A percentile compares a stretch with the other conserved stretches of the same genome.
Conservation (phyloP, 2,113 vertebrate genomes). For the Tamias sibiricus region DNA sequence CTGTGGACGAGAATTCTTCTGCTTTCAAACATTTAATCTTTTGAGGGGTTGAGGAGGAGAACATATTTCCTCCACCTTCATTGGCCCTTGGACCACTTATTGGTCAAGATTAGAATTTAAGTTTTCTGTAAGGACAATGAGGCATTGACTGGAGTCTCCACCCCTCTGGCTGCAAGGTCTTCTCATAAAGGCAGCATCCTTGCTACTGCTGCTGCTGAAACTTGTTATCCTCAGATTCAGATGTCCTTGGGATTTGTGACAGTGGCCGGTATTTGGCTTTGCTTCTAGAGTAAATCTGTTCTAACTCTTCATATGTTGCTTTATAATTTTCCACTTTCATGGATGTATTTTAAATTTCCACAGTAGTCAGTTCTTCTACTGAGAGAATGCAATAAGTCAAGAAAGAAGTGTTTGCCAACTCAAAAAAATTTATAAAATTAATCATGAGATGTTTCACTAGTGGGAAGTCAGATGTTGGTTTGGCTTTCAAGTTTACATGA, state of each 20-base stretch:
- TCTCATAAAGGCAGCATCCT: too few relatives aligned
- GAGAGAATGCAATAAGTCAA: background rate
- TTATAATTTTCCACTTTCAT: constrained; percentile 39
- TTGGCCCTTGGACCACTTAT: background rate
- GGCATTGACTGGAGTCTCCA: too few relatives aligned
- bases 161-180: background rate
- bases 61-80: background rate
- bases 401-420: background rate
- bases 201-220: too few relatives aligned
- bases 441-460: background rate
- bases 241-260: too few relatives aligned
- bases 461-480: constrained; percentile 45
- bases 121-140: background rate
- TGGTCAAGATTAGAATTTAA: background rate
- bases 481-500: background rate
- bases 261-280: background rate
- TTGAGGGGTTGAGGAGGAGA: background rate
- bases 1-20: background rate
- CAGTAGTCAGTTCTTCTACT: background rate
- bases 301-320: background rate
- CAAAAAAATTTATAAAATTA: background rate
- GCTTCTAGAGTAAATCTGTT: background rate
- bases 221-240: background rate
- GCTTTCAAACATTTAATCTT: background rate
- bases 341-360: constrained; percentile 33